These are phyloP conservation scores for Agonopterix subpropinquella DNA, from an alignment of 2,888 invertebrate genomes.

Conservation along the genomic window DNA sequence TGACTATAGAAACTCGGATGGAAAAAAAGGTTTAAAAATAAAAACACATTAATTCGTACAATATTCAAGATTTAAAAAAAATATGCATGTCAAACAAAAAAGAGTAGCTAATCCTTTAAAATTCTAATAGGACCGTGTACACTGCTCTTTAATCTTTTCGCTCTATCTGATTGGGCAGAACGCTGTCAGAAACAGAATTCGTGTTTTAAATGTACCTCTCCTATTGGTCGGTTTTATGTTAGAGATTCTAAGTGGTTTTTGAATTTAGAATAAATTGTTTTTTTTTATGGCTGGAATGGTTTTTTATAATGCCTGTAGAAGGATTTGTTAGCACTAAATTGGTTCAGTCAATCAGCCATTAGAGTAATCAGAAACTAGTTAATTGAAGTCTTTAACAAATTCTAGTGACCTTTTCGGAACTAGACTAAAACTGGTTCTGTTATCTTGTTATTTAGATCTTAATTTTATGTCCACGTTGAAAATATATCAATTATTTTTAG, in stretches of 20 bases:
- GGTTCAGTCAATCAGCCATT: conserved; percentile 28
- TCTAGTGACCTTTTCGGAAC: too few relatives aligned
- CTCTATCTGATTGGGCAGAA: conserved; percentile 64
- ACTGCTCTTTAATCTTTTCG: conserved; percentile 51
- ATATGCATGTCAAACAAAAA: conserved; percentile 20
- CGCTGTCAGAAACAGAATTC: conserved; percentile 65
- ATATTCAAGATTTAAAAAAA: conserved; percentile 7
- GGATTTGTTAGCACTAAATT: conserved; percentile 39
- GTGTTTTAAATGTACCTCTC: conserved; percentile 58
- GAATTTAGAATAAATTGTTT: not conserved
- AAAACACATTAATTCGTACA: too few relatives aligned
- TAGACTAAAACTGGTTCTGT: too few relatives aligned
- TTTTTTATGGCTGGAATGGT: too few relatives aligned
- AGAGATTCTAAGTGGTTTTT: conserved; percentile 33
- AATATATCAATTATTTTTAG: too few relatives aligned
- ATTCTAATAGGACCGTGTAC: conserved; percentile 51
- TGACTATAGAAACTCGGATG: too few relatives aligned
- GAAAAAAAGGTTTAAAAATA: too few relatives aligned
- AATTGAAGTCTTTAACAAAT: too few relatives aligned
- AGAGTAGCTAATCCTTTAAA: conserved; percentile 38
- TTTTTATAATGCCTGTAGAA: conserved; percentile 29
- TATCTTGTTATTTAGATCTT: too few relatives aligned
- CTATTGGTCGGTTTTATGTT: conserved; percentile 47
- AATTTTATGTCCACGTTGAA: too few relatives aligned
- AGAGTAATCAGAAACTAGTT: too few relatives aligned